These are phyloP conservation scores for Tubiluchus corallicola DNA, from an alignment of 2,888 invertebrate species.

Conservation along the genomic window DNA sequence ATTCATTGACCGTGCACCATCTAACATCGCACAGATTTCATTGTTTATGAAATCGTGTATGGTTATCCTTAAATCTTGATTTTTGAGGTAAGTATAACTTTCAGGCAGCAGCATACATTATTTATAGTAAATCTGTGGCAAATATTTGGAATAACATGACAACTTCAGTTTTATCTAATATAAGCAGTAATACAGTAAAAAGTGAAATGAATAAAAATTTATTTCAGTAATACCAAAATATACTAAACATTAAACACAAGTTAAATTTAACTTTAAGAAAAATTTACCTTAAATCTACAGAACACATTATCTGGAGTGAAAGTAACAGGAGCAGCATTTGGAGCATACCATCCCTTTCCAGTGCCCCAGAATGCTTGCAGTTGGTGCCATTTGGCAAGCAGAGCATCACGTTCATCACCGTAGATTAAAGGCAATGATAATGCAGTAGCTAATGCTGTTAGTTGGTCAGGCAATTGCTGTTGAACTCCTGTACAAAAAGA, in stretches of 20 bases:
- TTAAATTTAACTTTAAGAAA: constrained; percentile 13
- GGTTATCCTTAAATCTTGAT: too few relatives aligned
- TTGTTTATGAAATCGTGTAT: too few relatives aligned
- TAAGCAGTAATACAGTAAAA: not conserved
- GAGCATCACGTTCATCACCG: constrained; percentile 83
- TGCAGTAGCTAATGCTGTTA: constrained; percentile 19
- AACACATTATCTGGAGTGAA: constrained; percentile 73
- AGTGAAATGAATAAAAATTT: not conserved
- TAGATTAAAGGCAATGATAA: constrained; percentile 41
- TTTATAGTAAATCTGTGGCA: too few relatives aligned
- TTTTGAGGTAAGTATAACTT: too few relatives aligned
- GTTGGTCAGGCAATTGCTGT: not conserved
- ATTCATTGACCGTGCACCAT: too few relatives aligned
- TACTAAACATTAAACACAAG: not conserved
- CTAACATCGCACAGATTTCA: too few relatives aligned
- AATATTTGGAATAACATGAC: too few relatives aligned
- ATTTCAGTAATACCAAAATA: not conserved
- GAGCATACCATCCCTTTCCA: constrained; percentile 40
- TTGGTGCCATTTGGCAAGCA: constrained; percentile 84
- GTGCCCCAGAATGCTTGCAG: constrained; percentile 73
- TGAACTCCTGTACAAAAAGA: too few relatives aligned
- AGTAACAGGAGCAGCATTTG: constrained; percentile 54
- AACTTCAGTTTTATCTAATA: too few relatives aligned
- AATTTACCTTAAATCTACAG: constrained; percentile 57
- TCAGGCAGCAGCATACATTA: too few relatives aligned